Evolutionary conservation across 2,797 vertebrate species (phyloP).

Genomic region (Falco columbarius): DNA sequence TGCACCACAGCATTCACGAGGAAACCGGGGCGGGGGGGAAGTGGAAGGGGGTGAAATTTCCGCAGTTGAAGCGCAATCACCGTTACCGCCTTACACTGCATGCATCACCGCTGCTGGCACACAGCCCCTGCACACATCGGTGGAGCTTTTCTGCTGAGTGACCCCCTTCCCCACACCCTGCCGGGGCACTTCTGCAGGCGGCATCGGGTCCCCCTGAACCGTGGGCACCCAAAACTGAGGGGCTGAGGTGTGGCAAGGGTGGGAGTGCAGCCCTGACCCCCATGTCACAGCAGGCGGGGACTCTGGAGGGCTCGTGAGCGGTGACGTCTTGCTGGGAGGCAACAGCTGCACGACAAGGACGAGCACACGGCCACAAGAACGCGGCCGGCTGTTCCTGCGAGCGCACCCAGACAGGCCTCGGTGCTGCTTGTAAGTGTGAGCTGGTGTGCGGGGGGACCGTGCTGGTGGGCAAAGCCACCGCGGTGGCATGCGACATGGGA

Average conservation of each 20-base stretch:
- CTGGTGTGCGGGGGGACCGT: not conserved
- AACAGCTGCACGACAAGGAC: slow-evolving; percentile 35
- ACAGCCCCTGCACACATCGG: rapidly evolving
- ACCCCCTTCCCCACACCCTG: not conserved
- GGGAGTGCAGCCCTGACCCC: not conserved
- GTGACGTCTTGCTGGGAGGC: not conserved
- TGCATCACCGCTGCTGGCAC: not conserved
- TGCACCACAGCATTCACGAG: rapidly evolving
- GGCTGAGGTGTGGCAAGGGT: not conserved
- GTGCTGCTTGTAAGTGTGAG: not conserved
- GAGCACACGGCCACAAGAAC: not conserved
- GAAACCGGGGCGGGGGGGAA: not conserved
- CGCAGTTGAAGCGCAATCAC: not conserved
- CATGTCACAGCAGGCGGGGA: not conserved
- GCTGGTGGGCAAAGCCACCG: not conserved
- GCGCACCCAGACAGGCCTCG: not conserved
- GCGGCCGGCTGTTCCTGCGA: not conserved
- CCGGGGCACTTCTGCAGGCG: rapidly evolving
- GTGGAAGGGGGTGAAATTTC: not conserved
- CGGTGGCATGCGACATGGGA: not conserved
- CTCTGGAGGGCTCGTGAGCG: not conserved
- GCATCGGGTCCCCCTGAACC: rapidly evolving
- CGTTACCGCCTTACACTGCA: rapidly evolving
- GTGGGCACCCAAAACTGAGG: rapidly evolving
- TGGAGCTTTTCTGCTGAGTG: rapidly evolving